phyloP scores from a whole-genome alignment of 2,888 invertebrate genomes.

The Eristalis pertinax region DNA sequence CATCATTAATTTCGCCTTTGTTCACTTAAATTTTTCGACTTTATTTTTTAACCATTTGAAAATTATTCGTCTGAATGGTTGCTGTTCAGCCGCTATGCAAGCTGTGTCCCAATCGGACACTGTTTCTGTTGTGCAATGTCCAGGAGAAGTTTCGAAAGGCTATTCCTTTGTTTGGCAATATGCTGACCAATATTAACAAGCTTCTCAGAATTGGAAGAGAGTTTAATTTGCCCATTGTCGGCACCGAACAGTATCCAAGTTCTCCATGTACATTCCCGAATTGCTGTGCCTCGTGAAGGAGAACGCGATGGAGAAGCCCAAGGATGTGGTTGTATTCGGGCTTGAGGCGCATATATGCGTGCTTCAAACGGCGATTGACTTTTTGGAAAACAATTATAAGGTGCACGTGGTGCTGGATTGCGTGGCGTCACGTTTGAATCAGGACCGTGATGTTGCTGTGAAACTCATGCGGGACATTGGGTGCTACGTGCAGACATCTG shows the following conservation, averaged over 20 bases:
- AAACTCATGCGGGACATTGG: slow-evolving; percentile 89
- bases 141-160: slow-evolving; percentile 90
- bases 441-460: slow-evolving; percentile 86
- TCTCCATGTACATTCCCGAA: slow-evolving; percentile 89
- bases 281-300: slow-evolving; percentile 83
- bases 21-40: no score
- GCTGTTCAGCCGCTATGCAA: slow-evolving; percentile 52
- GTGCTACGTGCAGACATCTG: slow-evolving; percentile 89
- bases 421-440: slow-evolving; percentile 87
- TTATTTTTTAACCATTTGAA: not conserved
- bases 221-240: slow-evolving; percentile 85
- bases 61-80: not conserved
- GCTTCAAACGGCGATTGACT: slow-evolving; percentile 89
- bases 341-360: slow-evolving; percentile 90
- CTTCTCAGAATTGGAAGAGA: slow-evolving; percentile 85
- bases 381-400: slow-evolving; percentile 83
- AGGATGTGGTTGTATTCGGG: slow-evolving; percentile 85
- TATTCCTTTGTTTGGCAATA: slow-evolving; percentile 88
- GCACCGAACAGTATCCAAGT: slow-evolving; percentile 88
- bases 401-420: slow-evolving; percentile 91
- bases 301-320: slow-evolving; percentile 80
- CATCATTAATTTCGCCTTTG: no score
- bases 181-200: slow-evolving; percentile 87
- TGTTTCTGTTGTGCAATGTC: slow-evolving; percentile 91
- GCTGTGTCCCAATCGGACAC: slow-evolving; percentile 83